A percentile compares a stretch with the other conserved stretches of the same genome.
Evolutionary conservation across 2,888 invertebrate species (phyloP).

Genomic region (Trichopria drosophilae): DNA sequence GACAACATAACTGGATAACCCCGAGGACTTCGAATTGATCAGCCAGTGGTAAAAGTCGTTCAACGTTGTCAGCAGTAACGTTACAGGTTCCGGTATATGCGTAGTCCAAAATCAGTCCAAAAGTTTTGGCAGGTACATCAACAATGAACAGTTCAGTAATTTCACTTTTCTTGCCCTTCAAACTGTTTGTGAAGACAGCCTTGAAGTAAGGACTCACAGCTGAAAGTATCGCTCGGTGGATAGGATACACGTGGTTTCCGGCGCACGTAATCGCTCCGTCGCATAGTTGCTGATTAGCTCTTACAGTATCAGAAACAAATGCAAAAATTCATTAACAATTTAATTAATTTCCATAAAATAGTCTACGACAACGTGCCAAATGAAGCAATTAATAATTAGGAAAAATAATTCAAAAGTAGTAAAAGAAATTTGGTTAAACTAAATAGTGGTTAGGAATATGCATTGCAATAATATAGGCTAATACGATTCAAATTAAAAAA

Average conservation of each 20-base stretch:
- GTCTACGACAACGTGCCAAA: no score
- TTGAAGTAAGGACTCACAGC: conserved; percentile 76
- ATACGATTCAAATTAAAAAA: background rate
- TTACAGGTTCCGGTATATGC: conserved; percentile 73
- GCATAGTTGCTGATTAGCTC: conserved; percentile 69
- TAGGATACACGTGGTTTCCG: conserved; percentile 65
- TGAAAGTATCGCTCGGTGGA: conserved; percentile 73
- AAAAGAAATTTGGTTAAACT: no score
- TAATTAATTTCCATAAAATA: no score
- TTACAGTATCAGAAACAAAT: no score
- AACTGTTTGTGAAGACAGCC: conserved; percentile 71
- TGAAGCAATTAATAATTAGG: no score
- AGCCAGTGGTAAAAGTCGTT: conserved; percentile 69
- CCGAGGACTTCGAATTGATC: conserved; percentile 75
- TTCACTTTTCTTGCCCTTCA: conserved; percentile 66
- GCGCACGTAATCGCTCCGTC: conserved; percentile 71
- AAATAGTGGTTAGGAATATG: no score
- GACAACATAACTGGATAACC: conserved; percentile 72
- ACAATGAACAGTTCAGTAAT: conserved; percentile 66
- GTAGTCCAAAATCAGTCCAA: conserved; percentile 72
- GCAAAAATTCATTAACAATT: no score
- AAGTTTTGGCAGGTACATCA: conserved; percentile 63
- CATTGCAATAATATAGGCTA: no score
- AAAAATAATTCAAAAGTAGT: background rate
- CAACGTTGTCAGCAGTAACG: conserved; percentile 70